These are phyloP conservation scores for Enteromius argenteus DNA, from an alignment of 2,797 vertebrate genomes.

Conservation along the genomic window DNA sequence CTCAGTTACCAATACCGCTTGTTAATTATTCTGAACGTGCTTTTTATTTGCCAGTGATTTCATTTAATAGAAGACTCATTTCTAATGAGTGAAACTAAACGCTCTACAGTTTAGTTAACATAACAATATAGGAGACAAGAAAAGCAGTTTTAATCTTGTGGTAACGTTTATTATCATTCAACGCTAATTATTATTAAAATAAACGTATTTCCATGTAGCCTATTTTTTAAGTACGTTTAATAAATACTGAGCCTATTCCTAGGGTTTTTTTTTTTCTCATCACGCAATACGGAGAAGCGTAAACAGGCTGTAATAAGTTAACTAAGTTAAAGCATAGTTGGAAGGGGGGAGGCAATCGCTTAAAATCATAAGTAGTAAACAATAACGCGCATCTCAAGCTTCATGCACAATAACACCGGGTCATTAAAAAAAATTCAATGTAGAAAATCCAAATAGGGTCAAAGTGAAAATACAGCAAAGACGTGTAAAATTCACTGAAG, in stretches of 20 bases:
- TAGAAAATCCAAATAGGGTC: neutral
- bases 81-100: neutral
- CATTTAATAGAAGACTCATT: neutral
- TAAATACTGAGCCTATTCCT: neutral
- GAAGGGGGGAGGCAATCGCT: no score
- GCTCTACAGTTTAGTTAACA: neutral
- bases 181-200: neutral
- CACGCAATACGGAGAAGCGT: neutral
- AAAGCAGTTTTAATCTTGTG: neutral
- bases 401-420: neutral
- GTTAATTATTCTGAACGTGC: slow-evolving; percentile 7
- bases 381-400: neutral
- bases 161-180: neutral
- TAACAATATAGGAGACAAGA: neutral
- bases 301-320: neutral
- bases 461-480: slow-evolving; percentile 18
- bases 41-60: neutral
- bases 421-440: no score
- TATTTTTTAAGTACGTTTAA: neutral
- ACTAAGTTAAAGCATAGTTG: neutral
- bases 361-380: neutral
- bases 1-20: slow-evolving; percentile 14
- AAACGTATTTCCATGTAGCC: neutral
- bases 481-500: slow-evolving; percentile 1
- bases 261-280: no score